These are phyloP conservation scores for Numida meleagris DNA, from an alignment of 2,113 vertebrate species.

Conservation along the genomic window DNA sequence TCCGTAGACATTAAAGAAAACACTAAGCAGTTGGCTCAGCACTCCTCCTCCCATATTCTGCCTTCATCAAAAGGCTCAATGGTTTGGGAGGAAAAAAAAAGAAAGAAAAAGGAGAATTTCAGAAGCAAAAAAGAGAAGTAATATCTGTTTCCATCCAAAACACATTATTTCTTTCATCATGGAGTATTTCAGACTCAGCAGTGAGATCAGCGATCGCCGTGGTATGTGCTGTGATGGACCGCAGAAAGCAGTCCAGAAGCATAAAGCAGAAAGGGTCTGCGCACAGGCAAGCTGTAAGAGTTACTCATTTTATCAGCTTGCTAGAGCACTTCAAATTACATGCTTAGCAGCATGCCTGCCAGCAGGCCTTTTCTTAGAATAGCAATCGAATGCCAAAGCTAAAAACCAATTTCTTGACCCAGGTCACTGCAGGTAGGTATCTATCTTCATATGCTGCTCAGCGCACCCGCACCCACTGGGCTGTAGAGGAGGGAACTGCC, in stretches of 20 bases:
- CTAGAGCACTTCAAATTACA: not conserved
- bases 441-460: not conserved
- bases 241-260: no score
- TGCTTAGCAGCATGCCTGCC: not conserved
- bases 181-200: not conserved
- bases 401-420: not conserved
- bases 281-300: not conserved
- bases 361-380: not conserved
- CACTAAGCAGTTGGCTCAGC: accelerated
- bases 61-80: not conserved
- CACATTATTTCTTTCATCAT: not conserved
- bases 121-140: not conserved
- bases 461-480: accelerated
- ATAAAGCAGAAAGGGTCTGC: not conserved
- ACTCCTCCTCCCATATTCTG: not conserved
- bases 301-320: not conserved
- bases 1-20: not conserved
- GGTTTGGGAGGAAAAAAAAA: accelerated
- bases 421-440: not conserved
- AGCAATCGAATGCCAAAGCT: not conserved
- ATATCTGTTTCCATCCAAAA: not conserved
- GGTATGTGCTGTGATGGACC: accelerated
- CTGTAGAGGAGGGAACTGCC: not conserved
- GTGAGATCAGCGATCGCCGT: not conserved
- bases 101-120: not conserved